Conservation (phyloP, 1,140 invertebrate species). For the Drosophila orena region DNA sequence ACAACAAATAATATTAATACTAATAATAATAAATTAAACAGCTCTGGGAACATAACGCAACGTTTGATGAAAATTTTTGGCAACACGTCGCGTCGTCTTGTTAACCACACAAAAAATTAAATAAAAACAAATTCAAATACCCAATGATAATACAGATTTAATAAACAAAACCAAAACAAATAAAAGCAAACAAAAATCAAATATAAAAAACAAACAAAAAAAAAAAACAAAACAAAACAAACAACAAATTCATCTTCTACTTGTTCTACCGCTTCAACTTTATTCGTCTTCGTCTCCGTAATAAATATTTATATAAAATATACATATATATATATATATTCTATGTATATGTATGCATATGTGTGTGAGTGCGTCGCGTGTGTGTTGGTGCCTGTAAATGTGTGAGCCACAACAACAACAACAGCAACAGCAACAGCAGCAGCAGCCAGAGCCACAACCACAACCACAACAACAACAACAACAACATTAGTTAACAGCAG, state of each 20-base stretch:
- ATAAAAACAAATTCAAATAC: conserved; percentile 7
- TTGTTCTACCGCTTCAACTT: conserved; percentile 58
- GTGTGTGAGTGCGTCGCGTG: conserved; percentile 60
- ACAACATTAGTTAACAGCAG: conserved; percentile 43
- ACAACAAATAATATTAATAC: conserved; percentile 16
- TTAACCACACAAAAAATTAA: conserved; percentile 15
- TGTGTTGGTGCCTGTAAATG: conserved; percentile 65
- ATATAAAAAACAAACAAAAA: conserved; percentile 15
- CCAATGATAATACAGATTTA: conserved; percentile 16
- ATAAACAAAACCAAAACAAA: conserved; percentile 12
- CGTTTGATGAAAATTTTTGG: conserved; percentile 39
- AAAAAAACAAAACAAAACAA: conserved; percentile 8
- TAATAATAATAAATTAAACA: conserved; percentile 24
- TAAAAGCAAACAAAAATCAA: conserved; percentile 25
- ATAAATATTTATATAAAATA: conserved; percentile 29
- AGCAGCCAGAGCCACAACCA: conserved; percentile 19
- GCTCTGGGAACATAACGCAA: conserved; percentile 53
- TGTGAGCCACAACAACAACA: conserved; percentile 55
- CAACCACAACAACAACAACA: conserved; percentile 45
- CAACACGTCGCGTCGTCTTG: conserved; percentile 57
- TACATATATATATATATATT: conserved; percentile 28
- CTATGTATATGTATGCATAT: conserved; percentile 31
- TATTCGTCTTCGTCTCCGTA: conserved; percentile 60
- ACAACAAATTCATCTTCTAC: conserved; percentile 40
- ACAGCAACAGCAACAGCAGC: conserved; percentile 36